These are phyloP conservation scores for Cantharis rustica DNA, from an alignment of 2,888 invertebrate species.

Conservation along the genomic window DNA sequence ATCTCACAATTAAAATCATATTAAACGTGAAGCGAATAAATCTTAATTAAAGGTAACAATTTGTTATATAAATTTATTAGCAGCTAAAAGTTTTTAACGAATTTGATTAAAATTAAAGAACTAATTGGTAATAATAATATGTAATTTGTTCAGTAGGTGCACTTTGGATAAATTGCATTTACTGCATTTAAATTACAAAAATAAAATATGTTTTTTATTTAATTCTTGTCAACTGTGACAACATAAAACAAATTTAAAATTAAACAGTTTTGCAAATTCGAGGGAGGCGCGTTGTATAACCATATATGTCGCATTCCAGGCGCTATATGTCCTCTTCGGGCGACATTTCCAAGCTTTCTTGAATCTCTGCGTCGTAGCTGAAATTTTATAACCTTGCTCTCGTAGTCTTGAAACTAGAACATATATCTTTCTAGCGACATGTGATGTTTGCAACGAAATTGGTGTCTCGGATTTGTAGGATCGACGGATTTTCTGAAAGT, in stretches of 20 bases:
- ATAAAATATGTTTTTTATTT: constrained; percentile 11
- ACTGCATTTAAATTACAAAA: not conserved
- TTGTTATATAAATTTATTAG: not conserved
- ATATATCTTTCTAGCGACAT: constrained; percentile 38
- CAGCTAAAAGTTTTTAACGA: not conserved
- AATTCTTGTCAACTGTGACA: constrained; percentile 27
- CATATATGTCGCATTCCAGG: constrained; percentile 45
- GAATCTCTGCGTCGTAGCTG: constrained; percentile 31
- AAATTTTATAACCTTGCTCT: constrained; percentile 33
- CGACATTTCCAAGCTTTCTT: constrained; percentile 38
- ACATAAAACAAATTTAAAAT: constrained; percentile 30
- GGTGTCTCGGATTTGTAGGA: constrained; percentile 38
- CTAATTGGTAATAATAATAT: not conserved
- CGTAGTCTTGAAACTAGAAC: constrained; percentile 32
- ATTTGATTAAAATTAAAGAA: not conserved
- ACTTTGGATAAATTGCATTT: not conserved
- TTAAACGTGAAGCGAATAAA: not conserved
- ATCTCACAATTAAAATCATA: not conserved
- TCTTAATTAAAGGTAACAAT: not conserved
- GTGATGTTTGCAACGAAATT: constrained; percentile 37
- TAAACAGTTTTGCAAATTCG: constrained; percentile 28
- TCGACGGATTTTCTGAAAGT: constrained; percentile 31
- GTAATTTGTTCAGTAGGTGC: not conserved
- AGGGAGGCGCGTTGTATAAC: constrained; percentile 34
- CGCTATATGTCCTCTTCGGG: constrained; percentile 33